Evolutionary conservation across 2,888 invertebrate genomes (phyloP), one percentile per base, ranked within the genome.

Genomic region (Pseudeuparius sepicola): DNA sequence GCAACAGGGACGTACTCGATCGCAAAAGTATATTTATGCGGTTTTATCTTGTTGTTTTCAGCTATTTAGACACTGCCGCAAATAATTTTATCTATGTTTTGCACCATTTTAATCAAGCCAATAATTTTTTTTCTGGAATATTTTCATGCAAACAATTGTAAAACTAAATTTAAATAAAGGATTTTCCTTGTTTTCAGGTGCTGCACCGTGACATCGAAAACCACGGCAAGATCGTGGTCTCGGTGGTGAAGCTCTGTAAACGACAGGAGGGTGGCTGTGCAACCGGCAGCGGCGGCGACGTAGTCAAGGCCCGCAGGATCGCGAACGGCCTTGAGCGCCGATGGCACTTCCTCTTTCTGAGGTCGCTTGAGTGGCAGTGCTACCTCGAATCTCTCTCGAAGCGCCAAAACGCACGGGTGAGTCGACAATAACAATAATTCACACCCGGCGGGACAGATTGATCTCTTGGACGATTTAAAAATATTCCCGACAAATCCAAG

Each of bases 151-250:
- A n/a, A n/a, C n/a, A n/a, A n/a, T n/a, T n/a, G n/a, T n/a, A n/a
- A n/a, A n/a, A n/a, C n/a, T n/a, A n/a, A n/a, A n/a, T n/a, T n/a
- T n/a, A n/a, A n/a, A n/a, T n/a, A n/a, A n/a, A n/a, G n/a, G n/a
- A n/a, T n/a, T n/a, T n/a, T n/a, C 46, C 53, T 44, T 51, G 49
- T 46, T 67, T 68, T 14, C 74, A 92, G 90, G 82, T 82, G 71
- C 78, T 90, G 63, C 88, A 90, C 71, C 77, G 79, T 59, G 88
- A 90, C 71, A 88, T 92, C 65, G 86, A 88, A 74, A 85, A 86
- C 64, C 88, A 85, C 71, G 80, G 82, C 52, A 79, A 83, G 66
- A 80, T 83, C 64, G 85, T 86, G 60, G 73, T 71, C 59, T 78
- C 78, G 39, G 78, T 79, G 66, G 78, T 80, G 63, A 77, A 77